Evolutionary conservation across 1,140 invertebrate genomes (phyloP), one percentile per base, ranked within the genome.

Genomic region (Heterodera carotae): DNA sequence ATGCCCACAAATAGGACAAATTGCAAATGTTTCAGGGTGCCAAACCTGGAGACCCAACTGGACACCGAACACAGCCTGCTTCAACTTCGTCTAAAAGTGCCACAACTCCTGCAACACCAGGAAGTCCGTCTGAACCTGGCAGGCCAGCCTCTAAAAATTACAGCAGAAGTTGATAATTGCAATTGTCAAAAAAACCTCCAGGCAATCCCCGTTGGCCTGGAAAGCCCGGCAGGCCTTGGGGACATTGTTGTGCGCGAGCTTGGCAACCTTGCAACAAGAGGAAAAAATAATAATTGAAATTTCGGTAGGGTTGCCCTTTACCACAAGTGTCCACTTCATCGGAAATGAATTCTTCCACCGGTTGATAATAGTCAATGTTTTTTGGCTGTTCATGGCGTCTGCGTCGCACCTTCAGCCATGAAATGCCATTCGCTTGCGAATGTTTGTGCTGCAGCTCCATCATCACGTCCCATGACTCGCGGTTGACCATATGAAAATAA

Each of bases 71-170:
- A 12, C 72, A 74, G 5, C 72, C 72, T 29, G 72, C 48, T 1
- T 36, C 72, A 4, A 62, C 36, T 31, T 64, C 56, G 36, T 74
- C 72, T 43, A 74, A 59, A 56, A 74, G 72, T 62, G 56, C 56
- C 56, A 64, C 64, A 64, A 74, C 56, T 25, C 72, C 72, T 22
- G 72, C 27, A 7, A 64, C 72, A 6, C 72, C 72, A 29, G 72
- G 72, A 39, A 74, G 59, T 31, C 72, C 72, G 36, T 43, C 39
- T n/a, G 33, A 27, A 36, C 72, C 72, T 4, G 72, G 56, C 39
- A 56, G 39, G 2, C 72, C 72, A 2, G 43, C 15, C n/a, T 74
- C 72, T 74, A 18, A 39, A 22, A 29, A 27, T 74, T 29, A 34
- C 22, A 18, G 8, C 3, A 12, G 6, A 27, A 12, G 29, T 66